A percentile compares a stretch with the other conserved stretches of the same genome.
These are phyloP conservation scores for Agonopterix arenella DNA, from an alignment of 2,888 invertebrate genomes.

Conservation along the genomic window DNA sequence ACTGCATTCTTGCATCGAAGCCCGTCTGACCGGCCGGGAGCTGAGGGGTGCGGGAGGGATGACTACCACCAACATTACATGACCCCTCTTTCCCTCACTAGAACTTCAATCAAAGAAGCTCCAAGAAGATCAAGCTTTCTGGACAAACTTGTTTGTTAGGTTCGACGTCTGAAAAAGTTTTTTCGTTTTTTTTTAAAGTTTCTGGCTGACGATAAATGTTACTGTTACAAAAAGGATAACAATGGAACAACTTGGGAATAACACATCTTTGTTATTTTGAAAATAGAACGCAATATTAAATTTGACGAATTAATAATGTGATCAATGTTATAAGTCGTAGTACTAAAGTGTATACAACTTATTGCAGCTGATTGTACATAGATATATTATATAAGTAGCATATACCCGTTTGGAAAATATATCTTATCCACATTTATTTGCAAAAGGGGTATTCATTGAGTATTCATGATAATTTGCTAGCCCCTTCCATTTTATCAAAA, in stretches of 20 bases:
- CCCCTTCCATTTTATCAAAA: no score
- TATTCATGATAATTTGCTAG: no score
- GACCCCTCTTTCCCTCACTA: conserved; percentile 15
- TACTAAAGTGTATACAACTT: no score
- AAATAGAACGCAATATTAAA: no score
- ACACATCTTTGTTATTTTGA: neutral
- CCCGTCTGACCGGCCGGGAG: conserved; percentile 58
- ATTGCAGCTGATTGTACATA: no score
- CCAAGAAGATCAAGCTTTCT: neutral
- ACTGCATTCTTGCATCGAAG: conserved; percentile 65
- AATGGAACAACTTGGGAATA: neutral
- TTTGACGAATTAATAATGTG: no score
- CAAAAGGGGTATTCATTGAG: no score
- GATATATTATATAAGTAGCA: no score
- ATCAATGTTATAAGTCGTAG: no score
- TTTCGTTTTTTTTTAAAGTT: neutral
- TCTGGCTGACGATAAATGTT: conserved; percentile 1
- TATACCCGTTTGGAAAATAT: no score
- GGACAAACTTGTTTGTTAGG: conserved; percentile 4
- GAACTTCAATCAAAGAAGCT: neutral
- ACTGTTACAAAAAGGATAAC: neutral
- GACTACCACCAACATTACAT: conserved; percentile 26
- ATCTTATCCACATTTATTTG: no score
- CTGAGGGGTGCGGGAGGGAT: conserved; percentile 20
- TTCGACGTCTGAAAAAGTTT: conserved; percentile 4